These are phyloP conservation scores for Acleris holmiana DNA, from an alignment of 2,888 invertebrate genomes.

Conservation along the genomic window DNA sequence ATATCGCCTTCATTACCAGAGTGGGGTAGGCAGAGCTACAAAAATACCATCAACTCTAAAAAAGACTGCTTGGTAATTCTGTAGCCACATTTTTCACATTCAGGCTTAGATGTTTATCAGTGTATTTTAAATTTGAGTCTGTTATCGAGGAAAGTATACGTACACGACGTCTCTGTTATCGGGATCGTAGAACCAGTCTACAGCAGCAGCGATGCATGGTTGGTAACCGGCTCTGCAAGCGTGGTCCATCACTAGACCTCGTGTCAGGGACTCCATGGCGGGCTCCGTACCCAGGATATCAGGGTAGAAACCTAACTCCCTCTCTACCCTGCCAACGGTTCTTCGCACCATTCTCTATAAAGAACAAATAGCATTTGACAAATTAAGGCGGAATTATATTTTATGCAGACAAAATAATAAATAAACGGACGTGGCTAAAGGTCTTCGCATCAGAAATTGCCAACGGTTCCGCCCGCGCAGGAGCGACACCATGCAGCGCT, in stretches of 20 bases:
- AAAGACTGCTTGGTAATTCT: no score
- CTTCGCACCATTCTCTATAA: slow-evolving; percentile 70
- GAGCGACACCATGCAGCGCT: no score
- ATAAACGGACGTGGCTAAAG: no score
- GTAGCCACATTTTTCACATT: no score
- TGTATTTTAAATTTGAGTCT: no score
- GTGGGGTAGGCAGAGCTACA: no score
- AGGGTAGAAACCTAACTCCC: slow-evolving; percentile 63
- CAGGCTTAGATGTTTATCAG: no score
- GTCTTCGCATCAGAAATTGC: no score
- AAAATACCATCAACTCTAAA: no score
- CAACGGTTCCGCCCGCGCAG: no score
- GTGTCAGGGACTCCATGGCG: slow-evolving; percentile 63
- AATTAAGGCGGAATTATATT: not conserved
- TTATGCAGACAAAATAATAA: no score
- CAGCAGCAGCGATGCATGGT: slow-evolving; percentile 73
- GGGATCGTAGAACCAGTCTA: slow-evolving; percentile 72
- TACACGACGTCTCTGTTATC: slow-evolving; percentile 61
- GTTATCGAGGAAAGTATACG: slow-evolving; percentile 44
- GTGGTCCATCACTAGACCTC: slow-evolving; percentile 77
- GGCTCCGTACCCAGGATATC: slow-evolving; percentile 56
- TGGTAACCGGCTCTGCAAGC: slow-evolving; percentile 68
- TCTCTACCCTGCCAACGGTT: slow-evolving; percentile 59
- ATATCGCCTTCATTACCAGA: no score
- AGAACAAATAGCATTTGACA: slow-evolving; percentile 17